Conservation (phyloP, 2,113 vertebrate genomes). For the Tetraodon nigroviridis region DNA sequence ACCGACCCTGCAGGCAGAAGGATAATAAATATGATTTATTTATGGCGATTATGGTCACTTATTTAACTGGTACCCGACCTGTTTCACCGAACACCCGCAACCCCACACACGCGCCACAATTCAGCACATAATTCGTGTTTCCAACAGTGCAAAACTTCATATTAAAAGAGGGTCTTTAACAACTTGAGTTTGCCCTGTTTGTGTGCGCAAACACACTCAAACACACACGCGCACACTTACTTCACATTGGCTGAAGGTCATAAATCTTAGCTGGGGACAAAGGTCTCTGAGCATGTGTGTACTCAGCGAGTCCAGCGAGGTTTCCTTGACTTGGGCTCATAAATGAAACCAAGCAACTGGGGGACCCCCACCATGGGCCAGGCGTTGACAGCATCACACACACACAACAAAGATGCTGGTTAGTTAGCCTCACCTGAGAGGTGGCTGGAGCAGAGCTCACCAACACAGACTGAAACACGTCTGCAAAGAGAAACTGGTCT, state of each 20-base stretch:
- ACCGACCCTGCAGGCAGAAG: background rate
- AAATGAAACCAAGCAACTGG: conserved; percentile 14
- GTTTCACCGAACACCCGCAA: background rate
- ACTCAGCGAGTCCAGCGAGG: conserved; percentile 45
- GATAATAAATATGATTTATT: conserved; percentile 6
- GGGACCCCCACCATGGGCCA: conserved; percentile 16
- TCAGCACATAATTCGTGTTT: too few relatives aligned
- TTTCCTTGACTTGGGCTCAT: conserved; percentile 41
- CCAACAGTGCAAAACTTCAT: too few relatives aligned
- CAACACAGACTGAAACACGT: too few relatives aligned
- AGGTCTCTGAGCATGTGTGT: conserved; percentile 42
- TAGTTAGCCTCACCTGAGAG: too few relatives aligned
- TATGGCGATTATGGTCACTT: conserved; percentile 11
- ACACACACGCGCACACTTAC: background rate
- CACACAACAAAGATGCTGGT: too few relatives aligned
- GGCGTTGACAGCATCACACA: conserved; percentile 20
- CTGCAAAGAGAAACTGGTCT: too few relatives aligned
- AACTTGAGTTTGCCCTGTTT: too few relatives aligned
- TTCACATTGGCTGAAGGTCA: conserved; percentile 43
- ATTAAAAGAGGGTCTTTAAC: too few relatives aligned
- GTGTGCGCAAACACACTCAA: background rate
- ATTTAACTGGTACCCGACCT: too few relatives aligned
- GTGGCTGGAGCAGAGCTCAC: too few relatives aligned
- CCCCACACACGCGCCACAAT: conserved; percentile 1
- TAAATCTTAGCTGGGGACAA: conserved; percentile 21